Conservation (phyloP, 2,113 vertebrate species). For the Dendropsophus ebraccatus region DNA sequence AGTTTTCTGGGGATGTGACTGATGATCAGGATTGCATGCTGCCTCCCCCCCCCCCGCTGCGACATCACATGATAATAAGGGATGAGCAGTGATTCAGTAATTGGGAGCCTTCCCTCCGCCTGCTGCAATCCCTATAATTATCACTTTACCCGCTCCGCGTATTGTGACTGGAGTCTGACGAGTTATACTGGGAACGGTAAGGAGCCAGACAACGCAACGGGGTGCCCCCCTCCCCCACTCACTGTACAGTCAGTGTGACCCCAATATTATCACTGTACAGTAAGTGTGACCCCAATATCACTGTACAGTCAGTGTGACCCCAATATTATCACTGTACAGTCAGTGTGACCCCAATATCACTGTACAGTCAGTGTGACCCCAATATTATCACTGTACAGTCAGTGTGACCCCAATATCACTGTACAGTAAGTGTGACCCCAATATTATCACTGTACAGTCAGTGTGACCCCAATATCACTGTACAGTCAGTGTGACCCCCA, state of each 20-base stretch:
- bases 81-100: neutral
- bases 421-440: neutral
- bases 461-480: neutral
- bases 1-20: too few species aligned
- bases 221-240: too few species aligned
- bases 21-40: too few species aligned
- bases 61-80: neutral
- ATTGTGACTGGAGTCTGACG: neutral
- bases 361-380: neutral
- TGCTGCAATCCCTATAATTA: conserved; percentile 6
- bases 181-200: neutral
- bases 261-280: neutral
- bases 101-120: neutral
- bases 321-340: neutral
- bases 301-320: neutral
- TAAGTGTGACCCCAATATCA: neutral
- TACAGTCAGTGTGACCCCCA: neutral
- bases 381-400: neutral
- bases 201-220: neutral
- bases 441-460: neutral
- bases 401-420: neutral
- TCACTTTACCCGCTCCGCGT: conserved; percentile 13
- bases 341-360: neutral
- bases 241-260: neutral
- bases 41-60: too few species aligned